phyloP scores from a whole-genome alignment of 2,113 vertebrate species.

The Desmodus rotundus region DNA sequence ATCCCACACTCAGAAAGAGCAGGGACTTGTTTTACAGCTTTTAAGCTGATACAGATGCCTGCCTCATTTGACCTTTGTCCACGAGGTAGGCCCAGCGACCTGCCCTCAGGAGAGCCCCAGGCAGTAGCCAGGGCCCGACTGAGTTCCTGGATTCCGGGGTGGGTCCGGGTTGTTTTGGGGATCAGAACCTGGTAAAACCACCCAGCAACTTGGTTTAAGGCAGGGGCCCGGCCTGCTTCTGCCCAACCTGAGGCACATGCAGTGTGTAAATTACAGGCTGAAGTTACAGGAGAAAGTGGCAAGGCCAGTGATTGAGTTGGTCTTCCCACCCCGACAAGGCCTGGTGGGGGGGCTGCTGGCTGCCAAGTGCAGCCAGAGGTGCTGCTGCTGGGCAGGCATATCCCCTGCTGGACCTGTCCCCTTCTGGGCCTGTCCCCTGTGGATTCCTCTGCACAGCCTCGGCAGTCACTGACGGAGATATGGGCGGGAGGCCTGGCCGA shows the following conservation, averaged over 20 bases:
- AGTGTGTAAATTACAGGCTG: not conserved
- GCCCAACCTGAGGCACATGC: too few relatives aligned
- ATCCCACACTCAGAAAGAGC: not conserved
- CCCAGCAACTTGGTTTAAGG: not conserved
- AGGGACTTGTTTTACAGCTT: not conserved
- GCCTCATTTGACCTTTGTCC: not conserved
- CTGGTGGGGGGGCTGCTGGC: not conserved
- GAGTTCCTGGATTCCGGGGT: not conserved
- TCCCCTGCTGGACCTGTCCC: too few relatives aligned
- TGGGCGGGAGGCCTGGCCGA: not conserved
- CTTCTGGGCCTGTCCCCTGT: too few relatives aligned
- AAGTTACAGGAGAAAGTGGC: not conserved
- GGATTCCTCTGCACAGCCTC: not conserved
- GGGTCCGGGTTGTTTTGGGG: not conserved
- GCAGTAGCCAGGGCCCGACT: not conserved
- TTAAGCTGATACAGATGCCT: not conserved
- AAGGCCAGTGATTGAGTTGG: not conserved
- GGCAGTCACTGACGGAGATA: not conserved
- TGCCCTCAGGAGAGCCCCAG: not conserved
- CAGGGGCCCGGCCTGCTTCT: not conserved
- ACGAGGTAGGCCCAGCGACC: not conserved
- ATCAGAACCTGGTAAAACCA: not conserved
- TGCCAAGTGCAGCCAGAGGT: not conserved
- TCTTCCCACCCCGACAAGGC: not conserved
- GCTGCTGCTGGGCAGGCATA: not conserved